Evolutionary conservation across 2,797 vertebrate genomes (phyloP).

Genomic region (Chloroceryle inda): DNA sequence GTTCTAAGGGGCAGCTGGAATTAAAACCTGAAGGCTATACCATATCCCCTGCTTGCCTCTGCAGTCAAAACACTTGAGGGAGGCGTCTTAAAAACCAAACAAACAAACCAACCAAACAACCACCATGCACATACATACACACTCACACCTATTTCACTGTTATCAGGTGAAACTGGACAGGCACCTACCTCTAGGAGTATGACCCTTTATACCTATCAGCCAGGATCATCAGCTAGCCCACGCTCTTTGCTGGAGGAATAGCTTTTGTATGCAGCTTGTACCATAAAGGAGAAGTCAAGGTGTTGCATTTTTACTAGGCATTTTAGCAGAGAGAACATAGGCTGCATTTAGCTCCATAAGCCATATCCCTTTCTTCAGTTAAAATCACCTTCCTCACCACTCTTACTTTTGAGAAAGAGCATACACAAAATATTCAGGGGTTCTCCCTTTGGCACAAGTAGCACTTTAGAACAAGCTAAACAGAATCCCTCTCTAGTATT

Average conservation of each 20-base stretch:
- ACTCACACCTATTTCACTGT: background rate
- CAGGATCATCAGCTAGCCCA: background rate
- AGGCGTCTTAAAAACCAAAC: background rate
- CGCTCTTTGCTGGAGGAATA: background rate
- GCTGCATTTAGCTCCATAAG: background rate
- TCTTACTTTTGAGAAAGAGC: background rate
- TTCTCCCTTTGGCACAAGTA: background rate
- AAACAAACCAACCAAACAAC: no score
- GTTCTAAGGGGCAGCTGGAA: background rate
- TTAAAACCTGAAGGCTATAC: background rate
- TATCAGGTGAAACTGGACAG: background rate
- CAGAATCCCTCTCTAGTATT: background rate
- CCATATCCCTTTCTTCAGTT: background rate
- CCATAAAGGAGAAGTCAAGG: background rate
- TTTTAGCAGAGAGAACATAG: background rate
- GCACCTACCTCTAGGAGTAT: background rate
- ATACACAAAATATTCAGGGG: background rate
- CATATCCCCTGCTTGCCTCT: background rate
- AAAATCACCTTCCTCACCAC: background rate
- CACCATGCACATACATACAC: rapidly evolving
- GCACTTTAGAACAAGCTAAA: background rate
- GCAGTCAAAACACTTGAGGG: background rate
- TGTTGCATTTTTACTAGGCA: background rate
- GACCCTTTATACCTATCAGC: background rate
- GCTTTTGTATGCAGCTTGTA: background rate